Percentiles rank a stretch among this genome's conserved stretches.
phyloP scores from a whole-genome alignment of 2,113 vertebrate species.

The Phalacrocorax aristotelis region DNA sequence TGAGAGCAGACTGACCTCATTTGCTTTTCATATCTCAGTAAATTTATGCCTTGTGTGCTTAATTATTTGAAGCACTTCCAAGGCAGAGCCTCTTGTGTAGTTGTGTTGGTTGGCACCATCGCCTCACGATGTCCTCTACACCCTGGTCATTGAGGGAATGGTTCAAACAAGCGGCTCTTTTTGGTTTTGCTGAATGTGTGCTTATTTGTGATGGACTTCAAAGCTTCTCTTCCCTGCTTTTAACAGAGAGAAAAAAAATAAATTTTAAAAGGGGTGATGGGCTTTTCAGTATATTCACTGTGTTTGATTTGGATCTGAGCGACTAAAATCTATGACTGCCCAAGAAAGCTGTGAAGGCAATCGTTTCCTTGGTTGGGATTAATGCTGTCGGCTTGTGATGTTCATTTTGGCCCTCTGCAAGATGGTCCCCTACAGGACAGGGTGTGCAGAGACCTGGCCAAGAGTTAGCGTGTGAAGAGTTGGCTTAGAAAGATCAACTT shows the following conservation, averaged over 20 bases:
- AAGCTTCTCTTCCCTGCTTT: not conserved
- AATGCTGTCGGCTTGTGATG: not conserved
- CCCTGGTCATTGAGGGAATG: not conserved
- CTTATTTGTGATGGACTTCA: not conserved
- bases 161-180: not conserved
- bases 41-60: conserved; percentile 35
- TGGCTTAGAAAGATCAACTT: not conserved
- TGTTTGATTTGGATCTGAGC: not conserved
- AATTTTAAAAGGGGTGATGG: not conserved
- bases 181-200: not conserved
- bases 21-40: not conserved
- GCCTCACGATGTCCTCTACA: fast-evolving
- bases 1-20: conserved; percentile 41
- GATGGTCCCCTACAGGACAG: not conserved
- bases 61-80: conserved; percentile 29
- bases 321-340: not conserved
- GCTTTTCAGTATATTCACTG: not conserved
- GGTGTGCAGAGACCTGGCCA: not conserved
- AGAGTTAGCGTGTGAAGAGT: not conserved
- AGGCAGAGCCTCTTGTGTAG: conserved; percentile 3
- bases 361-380: not conserved
- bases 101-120: not conserved
- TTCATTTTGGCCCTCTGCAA: not conserved
- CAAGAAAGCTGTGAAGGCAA: not conserved
- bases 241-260: not conserved